These are phyloP conservation scores for Rhagoletis zephyria DNA, from an alignment of 1,140 invertebrate genomes.

Conservation along the genomic window DNA sequence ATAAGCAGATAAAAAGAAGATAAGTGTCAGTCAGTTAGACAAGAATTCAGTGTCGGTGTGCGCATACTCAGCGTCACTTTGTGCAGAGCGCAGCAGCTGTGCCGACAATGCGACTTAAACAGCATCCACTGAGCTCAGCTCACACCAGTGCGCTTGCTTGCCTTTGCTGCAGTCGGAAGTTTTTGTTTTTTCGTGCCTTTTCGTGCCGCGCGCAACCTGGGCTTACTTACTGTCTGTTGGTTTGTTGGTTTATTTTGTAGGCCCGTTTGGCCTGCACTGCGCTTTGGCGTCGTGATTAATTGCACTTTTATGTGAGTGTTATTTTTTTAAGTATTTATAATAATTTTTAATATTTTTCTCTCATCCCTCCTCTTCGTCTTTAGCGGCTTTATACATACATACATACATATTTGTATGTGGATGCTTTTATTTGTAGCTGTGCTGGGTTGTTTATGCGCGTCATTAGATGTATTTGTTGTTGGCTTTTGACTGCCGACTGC, in stretches of 20 bases:
- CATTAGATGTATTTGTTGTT: slow-evolving; percentile 44
- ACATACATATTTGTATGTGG: too few species aligned
- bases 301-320: slow-evolving; percentile 59
- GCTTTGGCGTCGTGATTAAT: slow-evolving; percentile 55
- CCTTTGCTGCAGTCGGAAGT: not conserved
- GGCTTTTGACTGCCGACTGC: not conserved
- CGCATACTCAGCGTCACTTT: slow-evolving; percentile 22
- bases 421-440: not conserved
- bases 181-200: too few species aligned
- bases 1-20: slow-evolving; percentile 55
- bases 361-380: slow-evolving; percentile 6
- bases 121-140: not conserved
- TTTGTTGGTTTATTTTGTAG: slow-evolving; percentile 27
- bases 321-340: slow-evolving; percentile 56
- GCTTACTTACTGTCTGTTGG: not conserved
- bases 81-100: not conserved
- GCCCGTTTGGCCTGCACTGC: not conserved
- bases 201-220: not conserved
- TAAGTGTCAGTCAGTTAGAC: slow-evolving; percentile 55
- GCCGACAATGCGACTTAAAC: not conserved
- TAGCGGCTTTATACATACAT: not conserved
- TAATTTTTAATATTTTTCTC: slow-evolving; percentile 51
- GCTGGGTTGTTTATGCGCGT: slow-evolving; percentile 19
- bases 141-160: not conserved
- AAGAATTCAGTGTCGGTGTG: slow-evolving; percentile 14